Conservation (phyloP, 2,113 vertebrate species). For the Vimba vimba region DNA sequence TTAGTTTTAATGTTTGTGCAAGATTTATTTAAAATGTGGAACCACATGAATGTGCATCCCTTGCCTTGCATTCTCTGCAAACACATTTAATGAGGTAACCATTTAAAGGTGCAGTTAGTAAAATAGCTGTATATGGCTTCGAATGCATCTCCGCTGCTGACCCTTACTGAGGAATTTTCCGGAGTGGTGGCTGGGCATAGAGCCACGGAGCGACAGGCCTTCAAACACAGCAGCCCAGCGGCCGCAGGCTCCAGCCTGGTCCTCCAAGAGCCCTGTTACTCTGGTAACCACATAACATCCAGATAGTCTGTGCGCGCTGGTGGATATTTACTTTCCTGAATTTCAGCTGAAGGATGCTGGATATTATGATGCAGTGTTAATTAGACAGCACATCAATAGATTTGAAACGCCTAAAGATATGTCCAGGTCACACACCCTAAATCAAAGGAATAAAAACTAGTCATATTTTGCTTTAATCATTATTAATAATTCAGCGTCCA, state of each 20-base stretch:
- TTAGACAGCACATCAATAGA: background rate
- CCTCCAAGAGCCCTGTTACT: slow-evolving; percentile 35
- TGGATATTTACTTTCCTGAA: slow-evolving; percentile 29
- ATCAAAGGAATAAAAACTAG: background rate
- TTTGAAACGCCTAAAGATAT: background rate
- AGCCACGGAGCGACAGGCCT: slow-evolving; percentile 69
- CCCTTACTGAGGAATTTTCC: slow-evolving; percentile 72
- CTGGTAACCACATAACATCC: slow-evolving; percentile 44
- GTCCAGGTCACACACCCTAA: background rate
- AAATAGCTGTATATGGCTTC: slow-evolving; percentile 59
- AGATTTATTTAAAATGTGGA: slow-evolving; percentile 6
- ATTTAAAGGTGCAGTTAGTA: slow-evolving; percentile 17
- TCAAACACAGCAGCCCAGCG: slow-evolving; percentile 54
- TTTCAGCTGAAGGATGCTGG: background rate
- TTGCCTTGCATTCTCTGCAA: slow-evolving; percentile 15
- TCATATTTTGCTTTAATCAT: background rate
- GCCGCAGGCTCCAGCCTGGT: slow-evolving; percentile 52
- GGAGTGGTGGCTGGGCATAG: slow-evolving; percentile 69
- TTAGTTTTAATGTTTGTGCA: background rate
- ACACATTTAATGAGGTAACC: slow-evolving; percentile 33
- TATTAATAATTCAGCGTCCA: too few species aligned
- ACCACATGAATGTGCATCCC: slow-evolving; percentile 11
- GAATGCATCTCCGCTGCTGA: slow-evolving; percentile 53
- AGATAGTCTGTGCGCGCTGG: slow-evolving; percentile 14
- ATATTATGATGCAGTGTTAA: background rate